These are phyloP conservation scores for Diploscapter pachys DNA, from an alignment of 1,140 invertebrate genomes.

Conservation along the genomic window DNA sequence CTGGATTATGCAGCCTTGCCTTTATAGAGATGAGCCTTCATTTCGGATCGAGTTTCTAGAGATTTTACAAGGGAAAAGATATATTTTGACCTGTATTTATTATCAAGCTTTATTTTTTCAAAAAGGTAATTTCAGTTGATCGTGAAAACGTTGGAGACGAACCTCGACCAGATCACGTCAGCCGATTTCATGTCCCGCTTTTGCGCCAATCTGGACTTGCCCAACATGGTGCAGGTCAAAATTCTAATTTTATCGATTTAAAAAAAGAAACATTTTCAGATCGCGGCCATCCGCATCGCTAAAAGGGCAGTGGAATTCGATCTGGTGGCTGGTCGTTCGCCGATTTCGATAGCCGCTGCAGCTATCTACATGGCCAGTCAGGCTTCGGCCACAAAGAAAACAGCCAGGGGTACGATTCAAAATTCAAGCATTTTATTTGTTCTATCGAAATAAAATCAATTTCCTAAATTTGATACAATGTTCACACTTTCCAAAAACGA, in stretches of 20 bases:
- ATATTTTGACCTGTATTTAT: no score
- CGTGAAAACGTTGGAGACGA: conserved; percentile 82
- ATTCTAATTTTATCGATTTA: neutral
- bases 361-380: conserved; percentile 99
- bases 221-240: conserved; percentile 71
- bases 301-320: conserved; percentile 92
- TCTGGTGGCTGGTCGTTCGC: conserved; percentile 91
- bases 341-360: conserved; percentile 96
- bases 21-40: no score
- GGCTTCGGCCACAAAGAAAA: conserved; percentile 85
- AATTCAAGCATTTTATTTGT: neutral
- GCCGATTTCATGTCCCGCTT: conserved; percentile 86
- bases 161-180: conserved; percentile 93
- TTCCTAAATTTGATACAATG: neutral
- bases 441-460: conserved; percentile 2
- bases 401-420: conserved; percentile 20
- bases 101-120: no score
- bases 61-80: no score
- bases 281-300: conserved; percentile 94
- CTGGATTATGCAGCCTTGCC: no score
- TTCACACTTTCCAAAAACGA: neutral
- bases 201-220: conserved; percentile 70
- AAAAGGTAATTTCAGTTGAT: conserved; percentile 66
- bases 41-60: no score
- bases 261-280: neutral